Conservation (phyloP, 2,113 vertebrate genomes). For the Bufo bufo region DNA sequence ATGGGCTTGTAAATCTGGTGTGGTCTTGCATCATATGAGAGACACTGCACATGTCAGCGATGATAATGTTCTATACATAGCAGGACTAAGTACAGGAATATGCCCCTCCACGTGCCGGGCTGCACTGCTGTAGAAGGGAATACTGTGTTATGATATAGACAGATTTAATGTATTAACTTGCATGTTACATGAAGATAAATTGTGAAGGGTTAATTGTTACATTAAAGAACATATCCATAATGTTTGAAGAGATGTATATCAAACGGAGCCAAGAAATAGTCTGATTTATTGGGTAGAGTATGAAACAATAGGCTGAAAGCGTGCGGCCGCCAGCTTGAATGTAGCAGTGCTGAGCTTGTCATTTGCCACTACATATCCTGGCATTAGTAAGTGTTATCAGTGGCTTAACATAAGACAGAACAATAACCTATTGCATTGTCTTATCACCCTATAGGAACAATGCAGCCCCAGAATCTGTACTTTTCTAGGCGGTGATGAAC, state of each 20-base stretch:
- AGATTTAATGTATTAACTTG: not conserved
- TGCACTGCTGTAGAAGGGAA: slow-evolving; percentile 3
- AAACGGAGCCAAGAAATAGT: not conserved
- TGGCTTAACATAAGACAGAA: too few species aligned
- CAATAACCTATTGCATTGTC: too few species aligned
- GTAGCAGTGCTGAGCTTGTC: too few species aligned
- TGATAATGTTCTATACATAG: slow-evolving; percentile 37
- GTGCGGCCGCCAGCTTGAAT: not conserved
- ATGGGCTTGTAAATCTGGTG: slow-evolving; percentile 14
- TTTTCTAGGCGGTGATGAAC: not conserved
- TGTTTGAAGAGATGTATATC: not conserved
- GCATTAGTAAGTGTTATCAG: too few species aligned
- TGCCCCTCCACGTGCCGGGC: not conserved
- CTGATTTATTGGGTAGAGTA: not conserved
- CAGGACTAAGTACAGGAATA: not conserved
- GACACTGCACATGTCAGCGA: not conserved
- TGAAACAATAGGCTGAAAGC: not conserved
- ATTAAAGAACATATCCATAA: not conserved
- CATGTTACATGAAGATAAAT: not conserved
- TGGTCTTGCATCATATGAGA: slow-evolving; percentile 40
- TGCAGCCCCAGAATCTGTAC: not conserved
- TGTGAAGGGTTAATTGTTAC: not conserved
- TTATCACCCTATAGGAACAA: too few species aligned
- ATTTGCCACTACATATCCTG: too few species aligned
- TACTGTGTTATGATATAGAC: not conserved